phyloP scores from a whole-genome alignment of 1,140 invertebrate species.

The Sitophilus oryzae region DNA sequence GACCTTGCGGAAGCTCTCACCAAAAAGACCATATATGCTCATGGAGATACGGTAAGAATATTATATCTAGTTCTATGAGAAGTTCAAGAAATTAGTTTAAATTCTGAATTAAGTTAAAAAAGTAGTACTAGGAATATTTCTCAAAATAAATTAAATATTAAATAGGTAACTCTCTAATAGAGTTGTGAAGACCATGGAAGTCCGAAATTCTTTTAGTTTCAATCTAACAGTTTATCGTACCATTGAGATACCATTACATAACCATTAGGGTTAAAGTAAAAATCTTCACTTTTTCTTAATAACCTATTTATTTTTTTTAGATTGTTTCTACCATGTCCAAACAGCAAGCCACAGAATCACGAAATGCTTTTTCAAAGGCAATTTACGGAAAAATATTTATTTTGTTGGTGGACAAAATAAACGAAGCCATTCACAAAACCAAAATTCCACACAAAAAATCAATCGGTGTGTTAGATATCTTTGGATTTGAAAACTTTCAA shows the following conservation, averaged over 20 bases:
- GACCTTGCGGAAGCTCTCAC: slow-evolving; percentile 75
- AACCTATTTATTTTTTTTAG: slow-evolving; percentile 5
- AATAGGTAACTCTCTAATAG: too few relatives aligned
- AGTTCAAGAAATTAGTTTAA: too few relatives aligned
- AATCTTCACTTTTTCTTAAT: neutral
- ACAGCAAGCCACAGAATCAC: slow-evolving; percentile 69
- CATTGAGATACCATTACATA: too few relatives aligned
- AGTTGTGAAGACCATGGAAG: too few relatives aligned
- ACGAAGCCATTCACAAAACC: slow-evolving; percentile 75
- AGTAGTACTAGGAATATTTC: too few relatives aligned
- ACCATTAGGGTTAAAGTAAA: slow-evolving; percentile 5
- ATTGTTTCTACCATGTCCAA: slow-evolving; percentile 68
- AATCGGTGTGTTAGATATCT: slow-evolving; percentile 92
- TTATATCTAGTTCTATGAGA: too few relatives aligned
- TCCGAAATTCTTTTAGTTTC: too few relatives aligned
- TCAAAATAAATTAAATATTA: too few relatives aligned
- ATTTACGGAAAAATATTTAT: slow-evolving; percentile 91
- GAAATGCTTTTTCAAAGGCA: slow-evolving; percentile 88
- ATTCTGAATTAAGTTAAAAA: too few relatives aligned
- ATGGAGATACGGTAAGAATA: slow-evolving; percentile 58
- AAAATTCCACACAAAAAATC: slow-evolving; percentile 55
- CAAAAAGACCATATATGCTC: slow-evolving; percentile 79
- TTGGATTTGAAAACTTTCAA: slow-evolving; percentile 94
- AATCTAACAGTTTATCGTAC: too few relatives aligned
- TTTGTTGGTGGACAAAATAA: slow-evolving; percentile 86